These are phyloP conservation scores for Cataglyphis rosenhaueri DNA, from an alignment of 2,888 invertebrate genomes.

Conservation along the genomic window DNA sequence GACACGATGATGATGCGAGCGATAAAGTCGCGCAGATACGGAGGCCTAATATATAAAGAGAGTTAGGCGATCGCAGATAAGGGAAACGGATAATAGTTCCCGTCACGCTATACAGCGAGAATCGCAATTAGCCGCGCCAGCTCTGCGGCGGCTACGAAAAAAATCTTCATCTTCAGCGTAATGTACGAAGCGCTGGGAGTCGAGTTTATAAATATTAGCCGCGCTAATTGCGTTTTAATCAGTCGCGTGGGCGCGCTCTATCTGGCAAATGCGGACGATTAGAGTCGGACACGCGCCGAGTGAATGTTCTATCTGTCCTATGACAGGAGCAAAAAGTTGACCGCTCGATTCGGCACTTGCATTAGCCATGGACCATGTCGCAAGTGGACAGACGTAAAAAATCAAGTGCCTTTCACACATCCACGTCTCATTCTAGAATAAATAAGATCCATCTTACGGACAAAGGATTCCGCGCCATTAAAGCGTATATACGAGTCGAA, in stretches of 20 bases:
- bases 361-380: not conserved
- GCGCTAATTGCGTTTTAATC: constrained; percentile 50
- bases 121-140: constrained; percentile 51
- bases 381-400: not conserved
- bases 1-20: constrained; percentile 52
- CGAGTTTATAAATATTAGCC: constrained; percentile 6
- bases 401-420: not conserved
- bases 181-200: not conserved
- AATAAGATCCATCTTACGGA: not conserved
- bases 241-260: constrained; percentile 15
- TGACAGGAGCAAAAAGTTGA: not conserved
- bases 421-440: not conserved
- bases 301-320: not conserved
- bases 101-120: constrained; percentile 48
- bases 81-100: constrained; percentile 46
- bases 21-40: constrained; percentile 46
- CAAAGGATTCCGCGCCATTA: constrained; percentile 1
- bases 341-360: not conserved
- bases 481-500: not conserved
- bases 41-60: constrained; percentile 51
- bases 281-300: constrained; percentile 10
- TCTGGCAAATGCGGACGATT: constrained; percentile 19
- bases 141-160: constrained; percentile 26
- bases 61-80: constrained; percentile 53
- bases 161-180: constrained; percentile 39